These are phyloP conservation scores for Pelmatolapia mariae DNA, from an alignment of 2,113 vertebrate genomes.

Conservation along the genomic window DNA sequence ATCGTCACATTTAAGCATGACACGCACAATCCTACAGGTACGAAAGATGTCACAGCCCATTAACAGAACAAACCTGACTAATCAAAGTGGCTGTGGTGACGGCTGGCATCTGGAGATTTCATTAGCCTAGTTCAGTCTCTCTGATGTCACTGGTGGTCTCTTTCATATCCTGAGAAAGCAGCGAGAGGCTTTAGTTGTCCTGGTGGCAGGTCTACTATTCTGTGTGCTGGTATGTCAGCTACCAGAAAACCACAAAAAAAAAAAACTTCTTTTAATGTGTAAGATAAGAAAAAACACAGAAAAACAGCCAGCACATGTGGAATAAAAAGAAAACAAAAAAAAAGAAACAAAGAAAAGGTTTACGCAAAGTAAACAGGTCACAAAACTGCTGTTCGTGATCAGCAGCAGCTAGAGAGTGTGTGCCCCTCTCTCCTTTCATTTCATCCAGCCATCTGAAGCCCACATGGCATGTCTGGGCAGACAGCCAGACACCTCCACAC, in stretches of 20 bases:
- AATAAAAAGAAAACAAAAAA: neutral
- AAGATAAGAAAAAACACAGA: neutral
- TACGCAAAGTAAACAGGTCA: neutral
- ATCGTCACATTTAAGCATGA: neutral
- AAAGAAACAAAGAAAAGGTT: neutral
- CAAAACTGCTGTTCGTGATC: constrained; percentile 14
- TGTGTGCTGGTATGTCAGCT: neutral
- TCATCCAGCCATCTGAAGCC: constrained; percentile 81
- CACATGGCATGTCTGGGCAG: constrained; percentile 81
- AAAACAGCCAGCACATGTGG: neutral
- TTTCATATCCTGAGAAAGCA: constrained; percentile 55
- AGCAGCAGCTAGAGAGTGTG: constrained; percentile 45
- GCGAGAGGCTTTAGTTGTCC: neutral
- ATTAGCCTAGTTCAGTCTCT: constrained; percentile 54
- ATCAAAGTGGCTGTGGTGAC: constrained; percentile 23
- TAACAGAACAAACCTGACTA: constrained; percentile 17
- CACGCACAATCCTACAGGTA: neutral
- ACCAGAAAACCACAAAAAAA: neutral
- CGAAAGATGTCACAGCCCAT: neutral
- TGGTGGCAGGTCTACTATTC: neutral
- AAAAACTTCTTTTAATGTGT: neutral
- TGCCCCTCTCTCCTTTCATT: constrained; percentile 76
- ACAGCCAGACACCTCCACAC: constrained; percentile 70
- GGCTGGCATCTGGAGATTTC: constrained; percentile 61
- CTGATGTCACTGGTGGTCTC: constrained; percentile 53